A percentile compares a stretch with the other conserved stretches of the same genome.
Evolutionary conservation across 2,888 invertebrate species (phyloP).

Genomic region (Priocnemis perturbator): DNA sequence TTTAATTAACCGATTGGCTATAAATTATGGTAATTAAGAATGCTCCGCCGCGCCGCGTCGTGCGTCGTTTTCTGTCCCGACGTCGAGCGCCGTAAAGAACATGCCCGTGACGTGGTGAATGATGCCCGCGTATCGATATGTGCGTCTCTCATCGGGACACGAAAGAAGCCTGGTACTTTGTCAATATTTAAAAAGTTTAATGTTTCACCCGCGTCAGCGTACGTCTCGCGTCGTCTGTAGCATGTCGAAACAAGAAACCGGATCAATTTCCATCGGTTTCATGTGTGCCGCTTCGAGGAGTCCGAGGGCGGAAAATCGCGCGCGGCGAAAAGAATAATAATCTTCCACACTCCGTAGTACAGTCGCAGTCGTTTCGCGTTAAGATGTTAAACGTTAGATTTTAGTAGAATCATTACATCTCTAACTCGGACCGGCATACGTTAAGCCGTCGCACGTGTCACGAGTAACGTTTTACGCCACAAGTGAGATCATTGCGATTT

Average conservation of each 20-base stretch:
- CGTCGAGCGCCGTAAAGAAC: not conserved
- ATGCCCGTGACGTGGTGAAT: too few species aligned
- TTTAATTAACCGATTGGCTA: conserved; percentile 72
- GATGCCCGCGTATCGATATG: not conserved
- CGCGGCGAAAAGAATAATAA: too few species aligned
- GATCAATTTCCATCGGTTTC: not conserved
- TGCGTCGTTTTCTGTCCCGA: conserved; percentile 23
- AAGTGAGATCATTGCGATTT: too few species aligned
- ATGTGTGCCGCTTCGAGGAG: not conserved
- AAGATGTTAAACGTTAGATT: too few species aligned
- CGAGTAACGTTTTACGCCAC: not conserved
- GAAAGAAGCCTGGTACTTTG: too few species aligned
- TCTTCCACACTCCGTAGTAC: too few species aligned
- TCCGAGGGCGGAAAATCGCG: too few species aligned
- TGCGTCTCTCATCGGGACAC: not conserved
- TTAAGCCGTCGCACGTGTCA: not conserved
- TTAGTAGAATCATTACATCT: too few species aligned
- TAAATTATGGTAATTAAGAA: conserved; percentile 72
- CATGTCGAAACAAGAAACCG: too few species aligned
- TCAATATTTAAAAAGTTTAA: too few species aligned
- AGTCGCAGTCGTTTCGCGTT: too few species aligned
- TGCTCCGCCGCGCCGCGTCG: conserved; percentile 15
- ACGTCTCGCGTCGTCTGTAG: not conserved
- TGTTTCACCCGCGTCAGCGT: not conserved
- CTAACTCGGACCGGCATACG: too few species aligned